Percentiles rank a stretch among this genome's conserved stretches.
These are phyloP conservation scores for Babyrousa celebensis DNA, from an alignment of 2,797 vertebrate genomes.

Conservation along the genomic window DNA sequence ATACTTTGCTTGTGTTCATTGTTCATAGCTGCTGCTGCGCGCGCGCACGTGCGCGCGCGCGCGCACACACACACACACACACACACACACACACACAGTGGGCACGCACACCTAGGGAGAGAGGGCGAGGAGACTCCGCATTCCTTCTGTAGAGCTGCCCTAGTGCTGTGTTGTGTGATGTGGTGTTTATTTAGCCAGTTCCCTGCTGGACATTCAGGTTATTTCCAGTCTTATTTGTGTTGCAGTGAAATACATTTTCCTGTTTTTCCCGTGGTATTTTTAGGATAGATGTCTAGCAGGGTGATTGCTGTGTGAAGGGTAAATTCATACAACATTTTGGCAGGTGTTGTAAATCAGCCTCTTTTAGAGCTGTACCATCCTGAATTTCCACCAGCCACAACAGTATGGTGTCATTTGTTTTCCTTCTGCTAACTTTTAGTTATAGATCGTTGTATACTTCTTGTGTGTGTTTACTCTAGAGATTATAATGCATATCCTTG, in stretches of 20 bases:
- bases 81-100: no score
- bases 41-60: no score
- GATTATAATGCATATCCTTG: neutral
- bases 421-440: neutral
- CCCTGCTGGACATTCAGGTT: neutral
- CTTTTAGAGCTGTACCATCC: neutral
- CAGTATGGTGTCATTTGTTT: neutral
- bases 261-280: neutral
- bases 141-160: neutral
- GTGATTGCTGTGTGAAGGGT: neutral
- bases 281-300: neutral
- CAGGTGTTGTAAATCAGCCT: neutral
- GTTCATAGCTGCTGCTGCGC: neutral
- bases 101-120: neutral
- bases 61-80: no score
- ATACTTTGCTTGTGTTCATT: neutral
- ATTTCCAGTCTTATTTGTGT: neutral
- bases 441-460: neutral
- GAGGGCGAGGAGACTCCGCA: neutral
- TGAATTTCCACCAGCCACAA: neutral
- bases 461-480: neutral
- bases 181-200: neutral
- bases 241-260: neutral
- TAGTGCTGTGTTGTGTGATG: neutral
- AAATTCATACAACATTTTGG: neutral